These are phyloP conservation scores for Geopemphigus sp. DNA, from an alignment of 1,140 invertebrate species.

Conservation along the genomic window DNA sequence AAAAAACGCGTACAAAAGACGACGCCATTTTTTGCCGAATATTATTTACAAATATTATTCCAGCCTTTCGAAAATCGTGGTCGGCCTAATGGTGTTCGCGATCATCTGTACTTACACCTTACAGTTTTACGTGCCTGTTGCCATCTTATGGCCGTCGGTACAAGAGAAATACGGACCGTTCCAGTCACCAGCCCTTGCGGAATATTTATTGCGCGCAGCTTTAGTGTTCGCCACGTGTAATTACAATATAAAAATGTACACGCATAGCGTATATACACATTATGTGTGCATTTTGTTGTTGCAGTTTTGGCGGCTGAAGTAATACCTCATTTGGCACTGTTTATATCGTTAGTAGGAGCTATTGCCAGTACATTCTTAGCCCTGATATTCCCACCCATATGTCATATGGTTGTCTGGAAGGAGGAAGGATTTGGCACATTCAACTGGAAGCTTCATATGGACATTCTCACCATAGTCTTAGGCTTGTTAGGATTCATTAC, in stretches of 20 bases:
- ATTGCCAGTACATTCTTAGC: conserved; percentile 82
- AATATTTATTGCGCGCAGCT: conserved; percentile 38
- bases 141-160: conserved; percentile 66
- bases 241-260: too few relatives aligned
- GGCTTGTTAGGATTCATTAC: conserved; percentile 47
- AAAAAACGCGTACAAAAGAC: not conserved
- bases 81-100: conserved; percentile 85
- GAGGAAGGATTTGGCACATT: conserved; percentile 46
- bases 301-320: conserved; percentile 74
- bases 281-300: conserved; percentile 52
- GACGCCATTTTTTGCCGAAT: not conserved
- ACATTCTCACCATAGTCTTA: conserved; percentile 45
- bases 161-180: conserved; percentile 48
- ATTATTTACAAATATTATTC: conserved; percentile 35
- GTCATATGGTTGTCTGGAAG: conserved; percentile 49
- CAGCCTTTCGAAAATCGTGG: conserved; percentile 70
- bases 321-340: conserved; percentile 78
- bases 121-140: conserved; percentile 94
- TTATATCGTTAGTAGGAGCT: conserved; percentile 89
- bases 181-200: conserved; percentile 42
- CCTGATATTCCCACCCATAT: conserved; percentile 76
- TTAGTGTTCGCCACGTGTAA: conserved; percentile 51
- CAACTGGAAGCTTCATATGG: conserved; percentile 49
- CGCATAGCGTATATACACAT: too few relatives aligned
- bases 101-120: conserved; percentile 91